phyloP scores from a whole-genome alignment of 2,888 invertebrate species.

The Drosophila meridionalis region DNA sequence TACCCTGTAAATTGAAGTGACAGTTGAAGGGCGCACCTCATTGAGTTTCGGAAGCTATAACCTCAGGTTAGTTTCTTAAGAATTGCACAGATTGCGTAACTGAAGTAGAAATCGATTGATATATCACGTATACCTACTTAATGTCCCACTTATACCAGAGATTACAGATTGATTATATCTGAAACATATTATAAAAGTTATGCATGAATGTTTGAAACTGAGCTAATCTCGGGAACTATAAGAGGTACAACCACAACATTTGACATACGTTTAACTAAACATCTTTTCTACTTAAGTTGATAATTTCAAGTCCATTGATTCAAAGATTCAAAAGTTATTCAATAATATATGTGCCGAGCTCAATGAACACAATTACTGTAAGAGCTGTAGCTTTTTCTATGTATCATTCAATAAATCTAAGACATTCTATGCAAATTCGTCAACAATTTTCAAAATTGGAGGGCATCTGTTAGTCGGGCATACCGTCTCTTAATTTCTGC shows the following conservation, averaged over 20 bases:
- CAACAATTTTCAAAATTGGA: background rate
- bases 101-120: no score
- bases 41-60: no score
- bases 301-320: background rate
- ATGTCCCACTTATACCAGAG: no score
- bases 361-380: background rate
- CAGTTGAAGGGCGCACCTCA: no score
- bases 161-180: no score
- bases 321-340: background rate
- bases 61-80: no score
- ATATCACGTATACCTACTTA: no score
- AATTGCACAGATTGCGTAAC: no score
- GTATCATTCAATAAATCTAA: background rate
- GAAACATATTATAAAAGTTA: background rate
- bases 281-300: background rate
- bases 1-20: background rate
- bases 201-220: background rate
- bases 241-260: background rate
- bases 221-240: background rate
- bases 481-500: background rate
- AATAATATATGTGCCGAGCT: background rate
- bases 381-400: background rate
- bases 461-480: conserved; percentile 8
- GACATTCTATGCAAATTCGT: background rate
- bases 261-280: no score